phyloP scores from a whole-genome alignment of 1,140 invertebrate species.

The Pinna nobilis region DNA sequence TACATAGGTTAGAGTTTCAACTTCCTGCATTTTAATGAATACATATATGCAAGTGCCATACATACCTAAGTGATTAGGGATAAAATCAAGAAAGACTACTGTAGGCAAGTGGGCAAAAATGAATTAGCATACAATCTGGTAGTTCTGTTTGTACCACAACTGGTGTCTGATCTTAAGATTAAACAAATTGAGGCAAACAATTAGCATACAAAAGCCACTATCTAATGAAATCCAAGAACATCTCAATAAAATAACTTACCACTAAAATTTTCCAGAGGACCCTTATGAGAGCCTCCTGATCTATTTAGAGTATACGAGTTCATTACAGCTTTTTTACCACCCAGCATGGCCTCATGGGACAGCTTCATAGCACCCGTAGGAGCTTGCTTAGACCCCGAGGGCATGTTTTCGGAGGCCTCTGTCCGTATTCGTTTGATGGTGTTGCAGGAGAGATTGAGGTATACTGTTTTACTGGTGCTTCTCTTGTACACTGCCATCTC shows the following conservation, averaged over 20 bases:
- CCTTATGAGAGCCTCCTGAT: constrained; percentile 41
- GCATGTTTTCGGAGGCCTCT: constrained; percentile 44
- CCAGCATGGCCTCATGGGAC: constrained; percentile 82
- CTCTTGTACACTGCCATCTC: constrained; percentile 86
- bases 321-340: constrained; percentile 79
- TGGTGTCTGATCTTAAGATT: no score
- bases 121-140: no score
- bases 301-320: constrained; percentile 81
- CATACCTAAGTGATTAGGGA: no score
- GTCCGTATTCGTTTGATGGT: constrained; percentile 82
- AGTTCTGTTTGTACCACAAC: no score
- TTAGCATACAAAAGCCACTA: not conserved
- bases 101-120: no score
- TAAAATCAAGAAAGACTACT: no score
- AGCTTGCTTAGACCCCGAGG: constrained; percentile 28
- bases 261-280: constrained; percentile 43
- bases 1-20: no score
- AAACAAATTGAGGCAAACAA: not conserved
- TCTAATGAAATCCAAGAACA: not conserved
- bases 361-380: constrained; percentile 49
- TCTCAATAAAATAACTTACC: constrained; percentile 33
- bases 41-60: no score
- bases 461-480: constrained; percentile 86
- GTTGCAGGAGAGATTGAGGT: constrained; percentile 89
- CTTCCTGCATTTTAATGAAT: no score